Evolutionary conservation across 2,888 invertebrate genomes (phyloP), one percentile per base, ranked within the genome.

Genomic region (Smittia aterrima): DNA sequence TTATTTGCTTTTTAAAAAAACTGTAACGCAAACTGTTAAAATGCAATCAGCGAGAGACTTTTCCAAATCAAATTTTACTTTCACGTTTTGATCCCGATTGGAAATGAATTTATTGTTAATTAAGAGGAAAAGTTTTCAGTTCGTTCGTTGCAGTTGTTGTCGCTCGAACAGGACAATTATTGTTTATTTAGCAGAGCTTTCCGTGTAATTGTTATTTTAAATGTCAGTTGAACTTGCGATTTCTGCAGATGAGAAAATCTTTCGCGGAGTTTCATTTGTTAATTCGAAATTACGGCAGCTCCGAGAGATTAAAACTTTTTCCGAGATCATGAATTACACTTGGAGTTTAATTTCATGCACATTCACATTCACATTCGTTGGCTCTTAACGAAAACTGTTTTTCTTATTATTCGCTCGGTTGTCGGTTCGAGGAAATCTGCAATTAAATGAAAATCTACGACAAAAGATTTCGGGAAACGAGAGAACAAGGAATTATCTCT

Each of bases 41-140:
- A 3, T 32, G 32, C 32, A 32, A 32, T 6, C 9, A 6, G 32
- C 32, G 32, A n/a, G 32, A 6, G 32, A 32, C 32, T 32, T 32
- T 32, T 32, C 32, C 32, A 9, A 9, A 3, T 32, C 32, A 32
- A 9, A 32, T 32, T 32, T 32, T 32, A 9, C 32, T 32, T 32
- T n/a, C n/a, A n/a, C n/a, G n/a, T n/a, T n/a, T n/a, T n/a, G n/a
- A n/a, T 62, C 1, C 3, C 6, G n/a, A 13, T 4, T 32, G 1
- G 11, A 1, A 40, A 40, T 67, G 67, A 6, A 40, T 40, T 40
- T 67, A 41, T 41, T 22, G 67, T 68, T 68, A 68, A 68, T 68
- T 68, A 68, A 68, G 67, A 41, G 67, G 40, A 32, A 66, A 66
- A 32, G n/a, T 18, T 66, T 66, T 32, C 32, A 9, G 32, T 9